phyloP scores from a whole-genome alignment of 1,140 invertebrate genomes.

The Andricus grossulariae region DNA sequence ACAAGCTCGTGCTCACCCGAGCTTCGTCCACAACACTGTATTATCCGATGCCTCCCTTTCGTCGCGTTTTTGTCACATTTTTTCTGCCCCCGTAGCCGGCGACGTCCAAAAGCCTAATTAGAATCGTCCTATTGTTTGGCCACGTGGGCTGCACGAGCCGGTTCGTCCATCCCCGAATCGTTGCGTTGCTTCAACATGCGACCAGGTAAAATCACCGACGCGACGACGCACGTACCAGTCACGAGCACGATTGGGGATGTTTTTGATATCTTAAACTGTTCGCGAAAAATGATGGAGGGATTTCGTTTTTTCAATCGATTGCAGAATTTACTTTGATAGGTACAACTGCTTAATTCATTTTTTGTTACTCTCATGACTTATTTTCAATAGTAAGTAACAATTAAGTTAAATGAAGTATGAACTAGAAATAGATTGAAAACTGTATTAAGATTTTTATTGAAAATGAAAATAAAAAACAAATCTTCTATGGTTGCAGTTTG shows the following conservation, averaged over 20 bases:
- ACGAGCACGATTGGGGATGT: conserved; percentile 2
- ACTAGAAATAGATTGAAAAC: too few species aligned
- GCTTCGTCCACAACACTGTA: conserved; percentile 37
- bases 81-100: conserved; percentile 45
- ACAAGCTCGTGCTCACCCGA: conserved; percentile 34
- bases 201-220: conserved; percentile 47
- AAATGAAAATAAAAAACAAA: too few species aligned
- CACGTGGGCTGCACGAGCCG: conserved; percentile 66
- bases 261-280: conserved; percentile 10
- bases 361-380: too few species aligned
- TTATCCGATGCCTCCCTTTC: conserved; percentile 51
- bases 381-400: too few species aligned
- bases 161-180: conserved; percentile 46
- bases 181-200: conserved; percentile 41
- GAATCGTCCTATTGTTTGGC: conserved; percentile 65
- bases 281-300: not conserved
- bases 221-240: conserved; percentile 1
- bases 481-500: too few species aligned
- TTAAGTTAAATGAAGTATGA: too few species aligned
- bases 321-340: too few species aligned
- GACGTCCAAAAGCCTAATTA: conserved; percentile 62
- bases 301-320: not conserved
- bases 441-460: too few species aligned
- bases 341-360: too few species aligned
- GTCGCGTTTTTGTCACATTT: conserved; percentile 55